Evolutionary conservation across 2,888 invertebrate genomes (phyloP).

Genomic region (Exocentrus adspersus): DNA sequence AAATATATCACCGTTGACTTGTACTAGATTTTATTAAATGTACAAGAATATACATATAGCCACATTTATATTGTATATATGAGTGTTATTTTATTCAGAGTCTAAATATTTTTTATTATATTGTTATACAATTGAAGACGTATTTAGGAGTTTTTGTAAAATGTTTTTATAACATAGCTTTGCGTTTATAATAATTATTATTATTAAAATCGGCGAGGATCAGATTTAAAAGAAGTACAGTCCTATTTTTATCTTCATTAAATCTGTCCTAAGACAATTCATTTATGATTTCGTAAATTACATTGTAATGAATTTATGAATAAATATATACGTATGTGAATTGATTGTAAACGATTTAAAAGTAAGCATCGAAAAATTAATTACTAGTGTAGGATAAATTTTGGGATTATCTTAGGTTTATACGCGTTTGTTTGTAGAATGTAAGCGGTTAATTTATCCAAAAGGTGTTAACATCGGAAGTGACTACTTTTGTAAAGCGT

Average conservation of each 20-base stretch:
- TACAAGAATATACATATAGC: constrained; percentile 23
- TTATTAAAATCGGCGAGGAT: too few relatives aligned
- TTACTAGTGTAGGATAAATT: constrained; percentile 15
- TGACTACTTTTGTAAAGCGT: too few relatives aligned
- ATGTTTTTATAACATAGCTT: constrained; percentile 21
- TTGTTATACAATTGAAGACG: constrained; percentile 45
- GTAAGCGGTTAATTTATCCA: constrained; percentile 17
- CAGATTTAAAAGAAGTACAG: constrained; percentile 4
- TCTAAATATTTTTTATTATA: constrained; percentile 43
- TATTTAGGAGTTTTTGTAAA: constrained; percentile 13
- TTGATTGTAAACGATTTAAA: constrained; percentile 13
- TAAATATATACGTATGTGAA: constrained; percentile 3
- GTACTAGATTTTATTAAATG: constrained; percentile 24
- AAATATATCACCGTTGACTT: constrained; percentile 17
- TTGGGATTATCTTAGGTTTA: constrained; percentile 25
- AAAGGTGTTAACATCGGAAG: not conserved
- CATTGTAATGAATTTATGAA: not conserved
- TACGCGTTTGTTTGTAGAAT: constrained; percentile 12
- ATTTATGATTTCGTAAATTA: not conserved
- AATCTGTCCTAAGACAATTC: too few relatives aligned
- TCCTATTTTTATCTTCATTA: too few relatives aligned
- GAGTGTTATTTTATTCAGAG: constrained; percentile 47
- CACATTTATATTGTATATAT: constrained; percentile 44
- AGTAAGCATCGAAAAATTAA: constrained; percentile 13
- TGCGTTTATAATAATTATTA: constrained; percentile 9